Evolutionary conservation across 2,113 vertebrate genomes (phyloP), one percentile per base, ranked within the genome.

Genomic region (Mohoua ochrocephala): DNA sequence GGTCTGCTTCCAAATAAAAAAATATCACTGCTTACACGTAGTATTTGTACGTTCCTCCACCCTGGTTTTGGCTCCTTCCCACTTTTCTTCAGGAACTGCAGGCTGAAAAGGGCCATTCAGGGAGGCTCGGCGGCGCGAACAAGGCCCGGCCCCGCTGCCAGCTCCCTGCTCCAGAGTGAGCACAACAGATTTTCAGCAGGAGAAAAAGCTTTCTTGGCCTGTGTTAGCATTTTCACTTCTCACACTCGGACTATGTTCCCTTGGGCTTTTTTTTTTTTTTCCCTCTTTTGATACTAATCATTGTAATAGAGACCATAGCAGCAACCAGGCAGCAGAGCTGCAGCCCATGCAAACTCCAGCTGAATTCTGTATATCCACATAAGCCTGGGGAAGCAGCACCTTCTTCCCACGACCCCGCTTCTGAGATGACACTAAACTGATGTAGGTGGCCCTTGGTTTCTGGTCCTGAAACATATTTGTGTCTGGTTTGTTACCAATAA

Each of bases 51-150:
- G 75, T 96, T 90, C 78, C 79, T 91, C 83, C 39, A 4, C 93
- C 87, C 82, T 78, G 79, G 75, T 56, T 92, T 95, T 87, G 79
- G 94, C 82, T 93, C 65, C 45, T 57, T 94, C 75, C 33, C 91
- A 30, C 71, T 86, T 86, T 85, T 92, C 92, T 92, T 86, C 91
- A 88, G 82, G 89, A 91, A n/a, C 26, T 93, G 37, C 50, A 50
- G 73, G 64, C 90, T 97, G 94, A 96, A 95, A 97, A 97, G 91
- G 73, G 77, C 95, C 91, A 96, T 97, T 97, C 93, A 97, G 80
- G 87, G 78, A 47, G 59, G 27, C 49, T 79, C 11, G 0, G 16
- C 1, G 6, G 28, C 6, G 11, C 2, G 2, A 67, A 64, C 24
- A 5, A 8, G 0, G 69, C 89, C 80, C 33, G n/a, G 56, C 45